Base-by-base conservation (phyloP, 2,113 vertebrate species). In the Trogon surrucura region DNA sequence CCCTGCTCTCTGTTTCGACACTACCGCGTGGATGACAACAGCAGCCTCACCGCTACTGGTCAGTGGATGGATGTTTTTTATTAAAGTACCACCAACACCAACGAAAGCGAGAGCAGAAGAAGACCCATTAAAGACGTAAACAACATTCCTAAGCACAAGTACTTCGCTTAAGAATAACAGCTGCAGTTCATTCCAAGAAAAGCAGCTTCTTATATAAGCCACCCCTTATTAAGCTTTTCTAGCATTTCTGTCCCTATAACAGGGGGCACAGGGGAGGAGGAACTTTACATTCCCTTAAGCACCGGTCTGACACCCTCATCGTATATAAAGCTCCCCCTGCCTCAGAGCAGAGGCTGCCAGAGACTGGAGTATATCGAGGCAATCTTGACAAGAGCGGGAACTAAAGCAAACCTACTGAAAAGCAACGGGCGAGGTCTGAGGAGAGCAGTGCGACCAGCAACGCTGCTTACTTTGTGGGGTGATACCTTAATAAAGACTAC, bases 21-120 rank as follows among this genome's bases (percentile, higher is more conserved):
- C 97, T 95, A 91, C 80, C 71, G 9, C 58, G 21, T 62, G 90
- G 93, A 85, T 93, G 96, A 93, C 73, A 53, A 89, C 96, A 93
- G 41, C 91, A 89, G 95, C 74, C 95, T 97, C 95, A 66, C 81
- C 82, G 23, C 97, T 96, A 57, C 91, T 13, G 88, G 88, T 88
- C 96, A 97, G 45, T 66, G 91, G 73, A 89, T 29, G 82, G 41
- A 16, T 16, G 6, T 18, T 91, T 96, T 97, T 98, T 97, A 98
- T 98, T 98, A 98, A 98, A 98, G 98, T 97, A 97, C 97, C 98
- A 98, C 98, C 97, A 54, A 92, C 98, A 96, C 95, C 85, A 93
- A 93, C 36, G 69, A 84, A 97, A 94, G 94, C 41, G 13, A 95
- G 60, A 95, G 75, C 80, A 87, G 69, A 41, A 84, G 72, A 77